Evolutionary conservation across 1,140 invertebrate genomes (phyloP).

Genomic region (Liolophura sinensis): DNA sequence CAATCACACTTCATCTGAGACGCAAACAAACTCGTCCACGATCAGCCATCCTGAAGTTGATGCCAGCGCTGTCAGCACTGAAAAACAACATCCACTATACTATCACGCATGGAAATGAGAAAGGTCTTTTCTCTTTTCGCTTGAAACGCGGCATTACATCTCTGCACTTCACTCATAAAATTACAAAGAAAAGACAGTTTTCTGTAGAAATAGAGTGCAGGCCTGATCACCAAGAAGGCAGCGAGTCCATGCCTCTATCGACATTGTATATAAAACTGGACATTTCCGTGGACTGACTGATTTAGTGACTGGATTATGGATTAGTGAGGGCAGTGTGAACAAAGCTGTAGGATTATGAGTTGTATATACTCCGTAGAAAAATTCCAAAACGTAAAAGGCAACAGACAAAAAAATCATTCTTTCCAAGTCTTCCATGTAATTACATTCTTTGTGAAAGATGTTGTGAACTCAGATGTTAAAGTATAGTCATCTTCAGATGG

Average conservation of each 20-base stretch:
- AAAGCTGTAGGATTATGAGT: too few relatives aligned
- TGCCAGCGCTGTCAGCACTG: slow-evolving; percentile 40
- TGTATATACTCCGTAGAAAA: too few relatives aligned
- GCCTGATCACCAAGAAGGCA: slow-evolving; percentile 32
- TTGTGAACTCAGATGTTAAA: too few relatives aligned
- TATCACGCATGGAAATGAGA: slow-evolving; percentile 70
- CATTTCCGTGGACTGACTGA: too few relatives aligned
- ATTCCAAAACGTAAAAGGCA: too few relatives aligned
- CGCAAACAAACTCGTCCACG: slow-evolving; percentile 35
- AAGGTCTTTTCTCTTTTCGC: slow-evolving; percentile 69
- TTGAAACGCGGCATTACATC: slow-evolving; percentile 65
- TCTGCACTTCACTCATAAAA: slow-evolving; percentile 39
- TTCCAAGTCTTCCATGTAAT: too few relatives aligned
- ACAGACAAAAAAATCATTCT: too few relatives aligned
- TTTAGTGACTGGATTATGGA: too few relatives aligned
- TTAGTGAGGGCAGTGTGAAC: too few relatives aligned
- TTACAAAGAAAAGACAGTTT: slow-evolving; percentile 25
- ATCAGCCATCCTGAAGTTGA: slow-evolving; percentile 41
- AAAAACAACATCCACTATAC: slow-evolving; percentile 68
- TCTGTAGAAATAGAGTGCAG: slow-evolving; percentile 37
- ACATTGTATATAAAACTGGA: neutral
- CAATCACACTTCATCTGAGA: slow-evolving; percentile 32
- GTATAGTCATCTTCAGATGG: too few relatives aligned
- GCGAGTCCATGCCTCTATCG: slow-evolving; percentile 2
- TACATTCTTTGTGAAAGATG: too few relatives aligned